phyloP scores from a whole-genome alignment of 2,797 vertebrate genomes.

The Naso thynnoides region DNA sequence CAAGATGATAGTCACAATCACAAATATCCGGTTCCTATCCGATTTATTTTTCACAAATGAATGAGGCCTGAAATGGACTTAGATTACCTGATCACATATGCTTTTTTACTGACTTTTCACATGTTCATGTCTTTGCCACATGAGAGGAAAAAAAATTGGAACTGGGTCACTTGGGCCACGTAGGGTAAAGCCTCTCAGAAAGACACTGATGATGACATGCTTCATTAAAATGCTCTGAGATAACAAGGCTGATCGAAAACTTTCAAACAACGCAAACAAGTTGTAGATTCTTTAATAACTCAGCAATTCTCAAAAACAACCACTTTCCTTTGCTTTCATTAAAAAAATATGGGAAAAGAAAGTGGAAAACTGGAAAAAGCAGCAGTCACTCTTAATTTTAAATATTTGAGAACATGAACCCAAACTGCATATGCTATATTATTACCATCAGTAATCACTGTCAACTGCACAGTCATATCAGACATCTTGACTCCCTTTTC shows the following conservation, averaged over 20 bases:
- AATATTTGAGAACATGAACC: constrained; percentile 38
- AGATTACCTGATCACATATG: too few relatives aligned
- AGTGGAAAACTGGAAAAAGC: neutral
- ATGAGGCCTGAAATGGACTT: too few relatives aligned
- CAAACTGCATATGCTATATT: constrained; percentile 26
- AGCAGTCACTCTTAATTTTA: constrained; percentile 17
- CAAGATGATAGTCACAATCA: too few relatives aligned
- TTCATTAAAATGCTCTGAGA: constrained; percentile 9
- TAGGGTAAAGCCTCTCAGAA: constrained; percentile 27
- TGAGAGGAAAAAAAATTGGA: too few relatives aligned
- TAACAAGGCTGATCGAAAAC: constrained; percentile 29
- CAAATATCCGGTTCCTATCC: too few relatives aligned
- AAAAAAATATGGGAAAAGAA: too few relatives aligned
- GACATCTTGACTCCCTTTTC: constrained; percentile 61
- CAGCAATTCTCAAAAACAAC: neutral
- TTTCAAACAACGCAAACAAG: constrained; percentile 15
- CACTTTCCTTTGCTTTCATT: neutral
- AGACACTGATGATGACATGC: constrained; percentile 13
- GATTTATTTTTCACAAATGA: too few relatives aligned
- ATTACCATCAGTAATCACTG: constrained; percentile 44
- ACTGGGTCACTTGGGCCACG: too few relatives aligned
- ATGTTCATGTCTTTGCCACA: too few relatives aligned
- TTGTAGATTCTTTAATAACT: neutral
- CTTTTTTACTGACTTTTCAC: too few relatives aligned
- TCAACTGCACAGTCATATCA: constrained; percentile 45